These are phyloP conservation scores for Drosophila nigricruria DNA, from an alignment of 2,888 invertebrate species.

Conservation along the genomic window DNA sequence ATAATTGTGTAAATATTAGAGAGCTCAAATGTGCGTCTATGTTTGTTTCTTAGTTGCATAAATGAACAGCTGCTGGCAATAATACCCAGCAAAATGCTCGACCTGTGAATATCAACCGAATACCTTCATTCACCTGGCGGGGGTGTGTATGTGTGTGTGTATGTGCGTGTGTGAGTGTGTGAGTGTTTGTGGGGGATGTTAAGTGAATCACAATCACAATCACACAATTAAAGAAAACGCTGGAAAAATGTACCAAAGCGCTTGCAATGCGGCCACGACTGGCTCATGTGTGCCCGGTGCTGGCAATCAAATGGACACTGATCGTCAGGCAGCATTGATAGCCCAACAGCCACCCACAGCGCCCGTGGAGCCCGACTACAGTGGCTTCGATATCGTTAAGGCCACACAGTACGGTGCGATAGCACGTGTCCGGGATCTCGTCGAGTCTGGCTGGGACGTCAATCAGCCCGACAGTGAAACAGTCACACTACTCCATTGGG, in stretches of 20 bases:
- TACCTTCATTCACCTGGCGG: constrained; percentile 58
- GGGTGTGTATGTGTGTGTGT: constrained; percentile 47
- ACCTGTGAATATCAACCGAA: constrained; percentile 49
- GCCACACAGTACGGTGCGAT: constrained; percentile 98
- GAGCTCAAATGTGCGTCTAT: constrained; percentile 31
- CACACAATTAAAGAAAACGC: constrained; percentile 53
- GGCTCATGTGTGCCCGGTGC: constrained; percentile 87
- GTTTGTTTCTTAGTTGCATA: constrained; percentile 46
- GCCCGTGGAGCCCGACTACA: constrained; percentile 90
- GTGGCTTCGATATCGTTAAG: constrained; percentile 96
- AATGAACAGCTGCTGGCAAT: constrained; percentile 32
- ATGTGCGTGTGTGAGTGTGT: constrained; percentile 33
- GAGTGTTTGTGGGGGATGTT: constrained; percentile 62
- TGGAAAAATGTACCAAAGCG: constrained; percentile 89
- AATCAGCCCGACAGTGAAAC: constrained; percentile 97
- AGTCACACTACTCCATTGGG: constrained; percentile 99
- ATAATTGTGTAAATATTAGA: constrained; percentile 51
- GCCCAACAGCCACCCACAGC: constrained; percentile 88
- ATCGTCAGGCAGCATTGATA: constrained; percentile 86
- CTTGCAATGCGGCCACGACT: constrained; percentile 90
- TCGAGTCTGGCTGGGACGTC: constrained; percentile 97
- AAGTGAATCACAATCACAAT: constrained; percentile 77
- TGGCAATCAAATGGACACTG: constrained; percentile 87
- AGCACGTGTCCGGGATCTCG: constrained; percentile 92
- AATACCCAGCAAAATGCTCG: constrained; percentile 51